A percentile compares a stretch with the other conserved stretches of the same genome.
phyloP scores from a whole-genome alignment of 2,113 vertebrate species.

The Speoplatyrhinus poulsoni region DNA sequence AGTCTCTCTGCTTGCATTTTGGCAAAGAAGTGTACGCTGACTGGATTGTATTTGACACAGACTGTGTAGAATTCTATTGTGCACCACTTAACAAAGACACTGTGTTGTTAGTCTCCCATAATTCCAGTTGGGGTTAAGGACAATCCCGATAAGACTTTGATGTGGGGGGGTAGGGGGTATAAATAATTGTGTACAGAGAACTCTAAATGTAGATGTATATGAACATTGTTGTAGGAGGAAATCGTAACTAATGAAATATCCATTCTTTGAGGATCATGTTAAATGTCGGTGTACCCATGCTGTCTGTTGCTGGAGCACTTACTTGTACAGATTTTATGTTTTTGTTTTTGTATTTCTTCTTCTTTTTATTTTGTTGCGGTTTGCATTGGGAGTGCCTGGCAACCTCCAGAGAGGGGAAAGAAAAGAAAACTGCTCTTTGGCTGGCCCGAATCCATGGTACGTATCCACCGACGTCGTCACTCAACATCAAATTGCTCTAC shows the following conservation, averaged over 20 bases:
- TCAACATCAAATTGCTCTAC: constrained; percentile 17
- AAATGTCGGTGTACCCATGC: constrained; percentile 74
- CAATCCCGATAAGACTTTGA: constrained; percentile 31
- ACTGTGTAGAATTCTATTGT: constrained; percentile 51
- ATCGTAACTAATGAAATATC: constrained; percentile 56
- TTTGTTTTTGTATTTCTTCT: constrained; percentile 34
- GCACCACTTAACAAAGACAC: constrained; percentile 39
- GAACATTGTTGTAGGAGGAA: constrained; percentile 62
- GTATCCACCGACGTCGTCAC: constrained; percentile 12
- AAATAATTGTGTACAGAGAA: constrained; percentile 40
- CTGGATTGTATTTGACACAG: constrained; percentile 59
- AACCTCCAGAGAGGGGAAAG: constrained; percentile 33
- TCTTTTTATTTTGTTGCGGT: constrained; percentile 54
- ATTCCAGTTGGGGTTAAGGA: constrained; percentile 30
- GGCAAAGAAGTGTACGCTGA: constrained; percentile 69
- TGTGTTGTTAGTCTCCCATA: constrained; percentile 25
- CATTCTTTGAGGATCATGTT: constrained; percentile 66
- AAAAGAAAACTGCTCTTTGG: not conserved
- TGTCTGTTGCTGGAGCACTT: constrained; percentile 74
- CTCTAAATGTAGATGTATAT: constrained; percentile 67
- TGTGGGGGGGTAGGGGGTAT: constrained; percentile 28
- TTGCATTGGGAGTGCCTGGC: constrained; percentile 58
- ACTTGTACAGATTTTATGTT: constrained; percentile 74
- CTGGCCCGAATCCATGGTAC: constrained; percentile 46
- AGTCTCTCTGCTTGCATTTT: constrained; percentile 79